Percentiles rank a stretch among this genome's conserved stretches.
These are phyloP conservation scores for Aphidoletes aphidimyza DNA, from an alignment of 2,888 invertebrate species.

Conservation along the genomic window DNA sequence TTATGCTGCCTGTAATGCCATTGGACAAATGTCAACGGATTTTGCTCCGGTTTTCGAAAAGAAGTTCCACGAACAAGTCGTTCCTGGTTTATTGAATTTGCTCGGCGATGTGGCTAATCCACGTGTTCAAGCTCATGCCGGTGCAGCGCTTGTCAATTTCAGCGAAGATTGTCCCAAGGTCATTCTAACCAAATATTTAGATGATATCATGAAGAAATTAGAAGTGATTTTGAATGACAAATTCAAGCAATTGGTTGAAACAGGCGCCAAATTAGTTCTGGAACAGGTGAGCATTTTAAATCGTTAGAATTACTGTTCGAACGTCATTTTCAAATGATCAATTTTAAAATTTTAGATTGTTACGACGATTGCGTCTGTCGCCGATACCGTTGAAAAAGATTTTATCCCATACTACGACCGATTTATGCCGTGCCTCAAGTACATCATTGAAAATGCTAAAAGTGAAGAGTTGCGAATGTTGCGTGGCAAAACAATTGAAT, in stretches of 20 bases:
- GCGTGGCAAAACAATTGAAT: slow-evolving; percentile 98
- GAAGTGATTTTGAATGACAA: slow-evolving; percentile 90
- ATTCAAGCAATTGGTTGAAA: slow-evolving; percentile 93
- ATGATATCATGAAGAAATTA: slow-evolving; percentile 89
- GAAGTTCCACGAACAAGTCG: slow-evolving; percentile 95
- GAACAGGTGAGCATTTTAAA: slow-evolving; percentile 75
- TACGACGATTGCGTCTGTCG: slow-evolving; percentile 98
- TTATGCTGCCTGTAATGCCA: slow-evolving; percentile 97
- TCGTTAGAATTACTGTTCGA: background rate
- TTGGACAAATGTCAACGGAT: slow-evolving; percentile 99
- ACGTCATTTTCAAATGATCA: slow-evolving; percentile 56
- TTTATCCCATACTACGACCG: slow-evolving; percentile 95
- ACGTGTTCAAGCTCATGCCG: slow-evolving; percentile 84
- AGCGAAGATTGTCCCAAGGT: slow-evolving; percentile 98
- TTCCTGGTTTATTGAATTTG: slow-evolving; percentile 88
- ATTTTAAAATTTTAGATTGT: slow-evolving; percentile 71
- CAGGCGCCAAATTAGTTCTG: slow-evolving; percentile 93
- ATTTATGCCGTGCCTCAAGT: slow-evolving; percentile 83
- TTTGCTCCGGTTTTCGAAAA: slow-evolving; percentile 97
- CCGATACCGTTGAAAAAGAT: slow-evolving; percentile 96
- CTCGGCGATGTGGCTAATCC: slow-evolving; percentile 92
- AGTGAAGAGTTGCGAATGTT: slow-evolving; percentile 88
- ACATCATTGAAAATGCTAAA: slow-evolving; percentile 94
- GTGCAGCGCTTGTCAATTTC: slow-evolving; percentile 98
- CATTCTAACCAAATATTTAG: slow-evolving; percentile 89